Evolutionary conservation across 2,888 invertebrate genomes (phyloP), one percentile per base, ranked within the genome.

Genomic region (Stenolophus ochropezus): DNA sequence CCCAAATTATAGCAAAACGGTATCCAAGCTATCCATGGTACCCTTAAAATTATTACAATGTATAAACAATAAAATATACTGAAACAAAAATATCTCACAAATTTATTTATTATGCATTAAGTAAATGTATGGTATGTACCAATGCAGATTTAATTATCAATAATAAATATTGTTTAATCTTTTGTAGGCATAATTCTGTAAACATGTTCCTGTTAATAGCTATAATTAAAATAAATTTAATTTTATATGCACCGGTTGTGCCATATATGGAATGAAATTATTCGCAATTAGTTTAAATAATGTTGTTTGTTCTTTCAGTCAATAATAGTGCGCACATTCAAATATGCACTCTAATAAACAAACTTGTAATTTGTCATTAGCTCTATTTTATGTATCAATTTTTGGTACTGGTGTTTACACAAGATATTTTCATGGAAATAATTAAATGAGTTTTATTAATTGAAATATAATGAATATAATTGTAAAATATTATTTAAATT

Each of bases 121-220:
- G 61, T 61, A 16, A 65, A 65, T 27, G 33, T 69, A 33, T 21
- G 25, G 61, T 61, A 25, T 42, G 20, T 69, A 33, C 16, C 20
- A 16, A 69, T 65, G 14, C 14, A 65, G 16, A n/a, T 27, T 65
- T 65, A 65, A 65, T 65, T 65, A 27, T 14, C 14, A 25, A 65
- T 65, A 65, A 65, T 65, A 65, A 65, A 65, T 65, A 18, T 33
- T 33, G 16, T 69, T 18, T 69, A 27, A 69, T 69, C 65, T 42
- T 69, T 69, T 69, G 20, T 33, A 69, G 27, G 65, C 33, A 14
- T 33, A 33, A 69, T 33, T 16, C 42, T 69, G 33, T 33, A 33
- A 69, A 69, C 33, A 69, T 69, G 33, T 69, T 69, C 18, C 33
- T 27, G 33, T 69, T 69, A 69, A 69, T 69, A 69, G 65, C 65